Evolutionary conservation across 2,888 invertebrate species (phyloP).

Genomic region (Melanophora roralis): DNA sequence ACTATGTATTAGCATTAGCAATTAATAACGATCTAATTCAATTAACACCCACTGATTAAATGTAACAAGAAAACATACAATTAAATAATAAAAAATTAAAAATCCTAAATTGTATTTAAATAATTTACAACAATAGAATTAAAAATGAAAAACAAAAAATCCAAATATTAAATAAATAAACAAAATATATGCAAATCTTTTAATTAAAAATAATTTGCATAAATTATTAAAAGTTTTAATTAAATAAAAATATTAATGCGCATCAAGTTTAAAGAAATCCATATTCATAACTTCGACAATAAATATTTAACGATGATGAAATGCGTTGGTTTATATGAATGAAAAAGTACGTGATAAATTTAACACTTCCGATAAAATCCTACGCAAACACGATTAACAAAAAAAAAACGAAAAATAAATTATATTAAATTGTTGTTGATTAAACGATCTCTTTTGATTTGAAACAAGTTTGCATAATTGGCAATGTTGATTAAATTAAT

Average conservation of each 20-base stretch:
- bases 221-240: slow-evolving; percentile 9
- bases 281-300: slow-evolving; percentile 3
- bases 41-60: slow-evolving; percentile 73
- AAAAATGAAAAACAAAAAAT: background rate
- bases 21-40: slow-evolving; percentile 67
- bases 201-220: slow-evolving; percentile 16
- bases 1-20: slow-evolving; percentile 24
- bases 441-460: background rate
- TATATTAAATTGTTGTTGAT: background rate
- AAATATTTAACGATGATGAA: background rate
- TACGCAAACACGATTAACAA: slow-evolving; percentile 38
- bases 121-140: background rate
- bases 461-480: slow-evolving; percentile 25
- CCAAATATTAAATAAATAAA: background rate
- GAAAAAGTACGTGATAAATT: slow-evolving; percentile 50
- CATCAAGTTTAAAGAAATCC: background rate
- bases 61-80: slow-evolving; percentile 1
- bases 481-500: slow-evolving; percentile 12
- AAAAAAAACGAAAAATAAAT: background rate
- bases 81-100: background rate
- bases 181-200: slow-evolving; percentile 35
- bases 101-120: background rate
- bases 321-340: background rate
- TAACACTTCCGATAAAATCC: slow-evolving; percentile 60
- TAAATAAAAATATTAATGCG: background rate